Evolutionary conservation across 2,888 invertebrate species (phyloP).

Genomic region (Idaea aversata): DNA sequence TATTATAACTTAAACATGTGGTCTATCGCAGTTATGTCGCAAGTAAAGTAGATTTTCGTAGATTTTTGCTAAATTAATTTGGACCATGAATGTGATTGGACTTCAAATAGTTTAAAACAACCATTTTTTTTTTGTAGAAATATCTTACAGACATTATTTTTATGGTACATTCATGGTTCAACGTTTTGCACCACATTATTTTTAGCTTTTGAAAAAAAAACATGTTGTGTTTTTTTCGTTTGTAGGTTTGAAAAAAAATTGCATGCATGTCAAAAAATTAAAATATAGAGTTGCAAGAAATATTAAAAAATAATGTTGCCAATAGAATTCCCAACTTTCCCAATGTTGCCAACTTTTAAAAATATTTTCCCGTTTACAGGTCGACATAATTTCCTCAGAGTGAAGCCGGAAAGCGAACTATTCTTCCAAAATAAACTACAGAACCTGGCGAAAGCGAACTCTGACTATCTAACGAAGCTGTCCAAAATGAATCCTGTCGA

Average conservation of each 20-base stretch:
- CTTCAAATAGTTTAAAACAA: slow-evolving; percentile 23
- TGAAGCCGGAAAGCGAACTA: slow-evolving; percentile 70
- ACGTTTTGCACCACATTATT: background rate
- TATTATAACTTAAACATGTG: background rate
- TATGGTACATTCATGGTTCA: slow-evolving; percentile 73
- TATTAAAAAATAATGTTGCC: background rate
- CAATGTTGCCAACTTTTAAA: slow-evolving; percentile 8
- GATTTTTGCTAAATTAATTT: slow-evolving; percentile 23
- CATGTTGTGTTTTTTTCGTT: background rate
- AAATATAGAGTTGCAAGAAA: background rate
- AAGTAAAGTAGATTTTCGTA: slow-evolving; percentile 21
- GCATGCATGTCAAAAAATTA: background rate
- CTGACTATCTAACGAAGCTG: slow-evolving; percentile 60
- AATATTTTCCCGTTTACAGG: slow-evolving; percentile 44
- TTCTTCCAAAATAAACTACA: slow-evolving; percentile 68
- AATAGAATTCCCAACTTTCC: slow-evolving; percentile 7
- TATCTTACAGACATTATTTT: slow-evolving; percentile 77
- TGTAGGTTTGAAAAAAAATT: background rate
- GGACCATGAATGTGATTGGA: slow-evolving; percentile 71
- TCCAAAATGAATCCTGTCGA: slow-evolving; percentile 68
- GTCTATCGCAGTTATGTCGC: slow-evolving; percentile 2
- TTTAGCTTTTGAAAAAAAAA: too few relatives aligned
- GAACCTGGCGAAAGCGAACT: slow-evolving; percentile 60
- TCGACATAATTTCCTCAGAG: slow-evolving; percentile 51
- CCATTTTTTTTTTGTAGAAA: slow-evolving; percentile 31